Conservation (phyloP, 1,140 invertebrate species). For the Ceratitis capitata region DNA sequence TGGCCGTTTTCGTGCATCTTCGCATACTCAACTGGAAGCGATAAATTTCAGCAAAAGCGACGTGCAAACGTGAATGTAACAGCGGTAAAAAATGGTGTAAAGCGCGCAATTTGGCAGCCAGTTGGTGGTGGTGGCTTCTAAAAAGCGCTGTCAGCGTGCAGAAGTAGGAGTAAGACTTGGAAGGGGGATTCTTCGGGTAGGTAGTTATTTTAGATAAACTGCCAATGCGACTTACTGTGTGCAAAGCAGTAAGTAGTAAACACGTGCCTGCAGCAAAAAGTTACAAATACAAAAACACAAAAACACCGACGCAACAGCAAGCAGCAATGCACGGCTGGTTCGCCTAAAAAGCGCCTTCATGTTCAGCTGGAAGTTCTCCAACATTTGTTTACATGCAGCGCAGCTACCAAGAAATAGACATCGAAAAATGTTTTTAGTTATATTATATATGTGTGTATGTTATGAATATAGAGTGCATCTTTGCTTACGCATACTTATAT, state of each 20-base stretch:
- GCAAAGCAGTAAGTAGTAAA: not conserved
- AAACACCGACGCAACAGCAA: not conserved
- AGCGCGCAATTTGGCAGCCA: not conserved
- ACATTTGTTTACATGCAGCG: not conserved
- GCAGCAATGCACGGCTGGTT: not conserved
- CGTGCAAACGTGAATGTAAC: not conserved
- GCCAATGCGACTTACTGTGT: not conserved
- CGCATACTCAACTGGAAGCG: not conserved
- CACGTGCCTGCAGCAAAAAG: not conserved
- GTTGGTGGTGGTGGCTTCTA: not conserved
- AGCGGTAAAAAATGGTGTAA: not conserved
- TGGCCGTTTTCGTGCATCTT: not conserved
- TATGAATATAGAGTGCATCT: not conserved
- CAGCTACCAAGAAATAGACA: not conserved
- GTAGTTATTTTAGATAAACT: constrained; percentile 10
- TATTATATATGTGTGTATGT: no score
- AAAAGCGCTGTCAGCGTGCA: no score
- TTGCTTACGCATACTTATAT: not conserved
- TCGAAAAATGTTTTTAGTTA: not conserved
- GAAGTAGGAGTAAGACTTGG: not conserved
- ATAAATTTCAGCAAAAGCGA: not conserved
- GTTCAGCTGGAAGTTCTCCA: not conserved
- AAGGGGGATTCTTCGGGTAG: not conserved
- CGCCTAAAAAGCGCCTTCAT: not conserved
- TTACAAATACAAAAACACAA: not conserved